phyloP scores from a whole-genome alignment of 1,140 invertebrate genomes.

The Leucophenga varia region DNA sequence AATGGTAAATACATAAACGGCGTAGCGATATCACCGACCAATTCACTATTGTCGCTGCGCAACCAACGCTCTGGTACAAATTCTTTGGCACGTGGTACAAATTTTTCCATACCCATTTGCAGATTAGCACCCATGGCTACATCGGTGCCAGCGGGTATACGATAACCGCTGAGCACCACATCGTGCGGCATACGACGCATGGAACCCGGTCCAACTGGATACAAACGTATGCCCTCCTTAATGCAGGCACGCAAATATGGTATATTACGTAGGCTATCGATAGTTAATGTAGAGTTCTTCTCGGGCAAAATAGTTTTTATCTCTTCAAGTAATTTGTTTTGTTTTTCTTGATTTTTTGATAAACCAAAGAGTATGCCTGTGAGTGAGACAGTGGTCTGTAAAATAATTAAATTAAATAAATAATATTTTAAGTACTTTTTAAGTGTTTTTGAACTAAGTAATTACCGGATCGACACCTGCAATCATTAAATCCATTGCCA shows the following conservation, averaged over 20 bases:
- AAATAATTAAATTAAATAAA: not conserved
- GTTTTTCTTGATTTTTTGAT: constrained; percentile 66
- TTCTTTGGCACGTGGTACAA: constrained; percentile 58
- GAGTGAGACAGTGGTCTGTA: constrained; percentile 25
- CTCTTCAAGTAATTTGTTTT: constrained; percentile 69
- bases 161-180: constrained; percentile 61
- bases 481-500: constrained; percentile 44
- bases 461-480: constrained; percentile 50
- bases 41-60: constrained; percentile 24
- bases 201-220: constrained; percentile 60
- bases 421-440: not conserved
- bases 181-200: constrained; percentile 59
- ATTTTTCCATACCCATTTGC: constrained; percentile 57
- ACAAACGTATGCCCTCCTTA: constrained; percentile 64
- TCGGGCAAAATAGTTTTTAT: constrained; percentile 58
- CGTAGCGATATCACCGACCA: constrained; percentile 58
- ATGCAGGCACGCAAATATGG: constrained; percentile 67
- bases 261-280: constrained; percentile 59
- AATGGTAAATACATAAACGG: constrained; percentile 64
- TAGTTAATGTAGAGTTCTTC: constrained; percentile 58
- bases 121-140: constrained; percentile 59
- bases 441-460: not conserved
- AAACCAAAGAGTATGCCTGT: constrained; percentile 54
- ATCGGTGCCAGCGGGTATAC: constrained; percentile 64
- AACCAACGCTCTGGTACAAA: constrained; percentile 66